These are phyloP conservation scores for Melanerpes aurifrons DNA, from an alignment of 2,113 vertebrate species.

Conservation along the genomic window DNA sequence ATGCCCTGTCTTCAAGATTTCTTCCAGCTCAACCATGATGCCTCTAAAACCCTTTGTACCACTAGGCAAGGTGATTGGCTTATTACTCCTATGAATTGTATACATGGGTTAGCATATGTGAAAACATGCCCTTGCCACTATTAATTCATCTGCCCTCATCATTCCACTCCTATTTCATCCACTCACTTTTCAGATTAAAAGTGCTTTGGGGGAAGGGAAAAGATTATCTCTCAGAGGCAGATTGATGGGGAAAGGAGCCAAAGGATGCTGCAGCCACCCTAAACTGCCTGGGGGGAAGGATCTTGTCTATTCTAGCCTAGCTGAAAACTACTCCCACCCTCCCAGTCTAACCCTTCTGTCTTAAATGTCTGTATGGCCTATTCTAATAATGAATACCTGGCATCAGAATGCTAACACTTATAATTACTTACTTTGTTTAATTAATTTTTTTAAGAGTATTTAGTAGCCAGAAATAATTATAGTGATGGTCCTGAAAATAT, in stretches of 20 bases:
- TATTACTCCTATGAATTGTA: not conserved
- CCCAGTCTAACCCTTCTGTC: not conserved
- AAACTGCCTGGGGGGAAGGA: not conserved
- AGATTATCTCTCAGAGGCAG: conserved; percentile 8
- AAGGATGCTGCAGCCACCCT: conserved; percentile 12
- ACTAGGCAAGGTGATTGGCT: conserved; percentile 15
- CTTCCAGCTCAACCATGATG: not conserved
- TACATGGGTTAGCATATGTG: not conserved
- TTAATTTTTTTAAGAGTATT: not conserved
- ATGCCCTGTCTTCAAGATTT: not conserved
- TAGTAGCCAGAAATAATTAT: not conserved
- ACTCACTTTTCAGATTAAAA: conserved; percentile 39
- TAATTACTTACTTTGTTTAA: not conserved
- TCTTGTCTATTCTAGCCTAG: not conserved
- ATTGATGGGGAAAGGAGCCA: conserved; percentile 23
- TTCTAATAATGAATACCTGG: not conserved
- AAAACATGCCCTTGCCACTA: conserved; percentile 27
- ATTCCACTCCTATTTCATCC: conserved; percentile 1
- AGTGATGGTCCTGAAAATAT: not conserved
- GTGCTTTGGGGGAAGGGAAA: conserved; percentile 5
- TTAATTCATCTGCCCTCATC: conserved; percentile 33
- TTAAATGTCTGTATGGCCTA: not conserved
- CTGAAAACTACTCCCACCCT: conserved; percentile 3
- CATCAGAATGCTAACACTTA: not conserved
- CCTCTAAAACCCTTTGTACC: conserved; percentile 13